Base-by-base conservation (phyloP, 2,888 invertebrate genomes). In the Campoletis raptor region DNA sequence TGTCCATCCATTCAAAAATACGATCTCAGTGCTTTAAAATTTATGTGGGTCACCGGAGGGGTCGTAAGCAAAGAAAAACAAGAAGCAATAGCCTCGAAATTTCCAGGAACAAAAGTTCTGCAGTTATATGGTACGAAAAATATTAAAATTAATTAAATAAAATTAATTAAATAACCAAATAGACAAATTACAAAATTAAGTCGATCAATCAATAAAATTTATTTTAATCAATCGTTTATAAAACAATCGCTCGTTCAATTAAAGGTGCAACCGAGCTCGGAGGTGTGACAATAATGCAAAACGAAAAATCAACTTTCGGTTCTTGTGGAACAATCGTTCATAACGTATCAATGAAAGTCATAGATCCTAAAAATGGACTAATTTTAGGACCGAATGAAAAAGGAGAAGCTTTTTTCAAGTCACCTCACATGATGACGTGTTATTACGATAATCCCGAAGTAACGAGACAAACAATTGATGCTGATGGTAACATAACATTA, bases 371-470 rank as follows among this genome's bases (percentile, higher is more conserved):
- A 8, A 89, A 82, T 15, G 85, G 86, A 3, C 79, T 82, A 67
- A 61, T 81, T 61, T 77, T 91, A 37, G 89, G 88, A 10, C 88
- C 89, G 10, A 88, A 89, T 52, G 76, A 90, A 73, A 83, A 79
- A 8, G 91, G 90, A 21, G 91, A 91, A 78, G 69, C 88, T 15
- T 85, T 78, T 10, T 66, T 87, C 66, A 89, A 89, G 83, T 61
- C 87, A 8, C 72, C 79, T 3, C 69, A 72, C 69, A 84, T 88
- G 80, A 89, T 90, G 88, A 84, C 74, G 37, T 66, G 88, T 37
- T 91, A 91, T 69, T 87, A 86, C 57, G 86, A 88, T 12, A 89
- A 91, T 85, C 85, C 89, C 6, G 61, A 85, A n/a, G 88, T 86
- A 1, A 91, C 90, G 18, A 81, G 67, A 9, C 83, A 88, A 54